Evolutionary conservation across 2,888 invertebrate species (phyloP), one percentile per base, ranked within the genome.

Genomic region (Allolobophora icterica): DNA sequence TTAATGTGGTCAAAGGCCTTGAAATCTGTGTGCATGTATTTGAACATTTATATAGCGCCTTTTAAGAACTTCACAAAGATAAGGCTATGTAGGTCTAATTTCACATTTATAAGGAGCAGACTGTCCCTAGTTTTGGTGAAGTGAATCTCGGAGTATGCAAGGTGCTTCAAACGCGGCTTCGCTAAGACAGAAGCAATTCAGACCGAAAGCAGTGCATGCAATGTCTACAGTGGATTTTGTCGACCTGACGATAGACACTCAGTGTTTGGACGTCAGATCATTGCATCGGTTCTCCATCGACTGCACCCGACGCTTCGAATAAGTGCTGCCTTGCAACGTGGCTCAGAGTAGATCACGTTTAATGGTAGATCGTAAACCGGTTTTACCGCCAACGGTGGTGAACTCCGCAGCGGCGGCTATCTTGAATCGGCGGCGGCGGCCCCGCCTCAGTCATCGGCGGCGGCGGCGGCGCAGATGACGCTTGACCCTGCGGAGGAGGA

Each of bases 291-390:
- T 24, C 2, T 24, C 52, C n/a, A n/a, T n/a, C 6, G 11, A 13
- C 8, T 30, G 71, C 52, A 52, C 71, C 83, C 35, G 90, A 35
- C 34, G 40, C 21, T 21, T 84, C 38, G 84, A n/a, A 84, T 84
- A 33, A 38, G 21, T 40, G 40, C 30, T 4, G 35, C 34, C 35
- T 33, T 40, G 35, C 89, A 38, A 35, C 33, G n/a, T 33, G 90
- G 19, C 40, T 33, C 19, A n/a, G 19, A 34, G 33, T 42, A 90
- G 71, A 71, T 71, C 71, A 71, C 71, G 8, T 71, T 71, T 71
- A 71, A 71, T 71, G 71, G 71, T 71, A n/a, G 71, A n/a, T n/a
- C 71, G n/a, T 71, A 71, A 71, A 71, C 30, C n/a, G 71, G 71
- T 71, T n/a, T 71, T 71, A 71, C 71, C 30, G 71, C 30, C 71